Percentiles rank a stretch among this genome's conserved stretches.
Evolutionary conservation across 2,113 vertebrate genomes (phyloP).

Genomic region (Corvus cornix): DNA sequence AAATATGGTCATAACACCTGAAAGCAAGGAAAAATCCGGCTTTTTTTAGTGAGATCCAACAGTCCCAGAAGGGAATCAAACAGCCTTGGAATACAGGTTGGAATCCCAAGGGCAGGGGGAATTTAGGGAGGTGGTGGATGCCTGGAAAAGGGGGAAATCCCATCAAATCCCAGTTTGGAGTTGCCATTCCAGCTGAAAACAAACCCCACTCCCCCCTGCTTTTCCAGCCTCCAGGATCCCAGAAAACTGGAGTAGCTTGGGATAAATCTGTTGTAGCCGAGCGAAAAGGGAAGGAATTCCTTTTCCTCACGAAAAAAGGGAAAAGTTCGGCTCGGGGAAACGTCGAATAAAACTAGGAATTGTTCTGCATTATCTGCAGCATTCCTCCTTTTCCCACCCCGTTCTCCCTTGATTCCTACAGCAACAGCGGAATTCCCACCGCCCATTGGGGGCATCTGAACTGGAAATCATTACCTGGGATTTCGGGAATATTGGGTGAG

Average conservation of each 20-base stretch:
- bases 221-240: neutral
- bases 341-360: slow-evolving; percentile 65
- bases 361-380: slow-evolving; percentile 68
- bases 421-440: slow-evolving; percentile 29
- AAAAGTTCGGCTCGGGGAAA: slow-evolving; percentile 71
- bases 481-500: slow-evolving; percentile 69
- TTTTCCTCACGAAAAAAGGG: slow-evolving; percentile 61
- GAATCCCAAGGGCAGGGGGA: rapidly evolving
- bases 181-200: neutral
- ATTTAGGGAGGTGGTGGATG: neutral
- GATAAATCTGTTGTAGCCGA: slow-evolving; percentile 60
- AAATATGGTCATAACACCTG: neutral
- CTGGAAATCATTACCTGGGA: slow-evolving; percentile 76
- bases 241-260: neutral
- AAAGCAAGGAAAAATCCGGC: rapidly evolving
- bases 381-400: slow-evolving; percentile 69
- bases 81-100: neutral
- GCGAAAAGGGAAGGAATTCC: slow-evolving; percentile 36
- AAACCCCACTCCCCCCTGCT: neutral
- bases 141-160: neutral
- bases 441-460: slow-evolving; percentile 46
- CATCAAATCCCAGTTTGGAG: rapidly evolving
- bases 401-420: slow-evolving; percentile 58
- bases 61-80: neutral
- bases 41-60: neutral